phyloP scores from a whole-genome alignment of 2,797 vertebrate genomes.

The Atherinosoma microstoma region DNA sequence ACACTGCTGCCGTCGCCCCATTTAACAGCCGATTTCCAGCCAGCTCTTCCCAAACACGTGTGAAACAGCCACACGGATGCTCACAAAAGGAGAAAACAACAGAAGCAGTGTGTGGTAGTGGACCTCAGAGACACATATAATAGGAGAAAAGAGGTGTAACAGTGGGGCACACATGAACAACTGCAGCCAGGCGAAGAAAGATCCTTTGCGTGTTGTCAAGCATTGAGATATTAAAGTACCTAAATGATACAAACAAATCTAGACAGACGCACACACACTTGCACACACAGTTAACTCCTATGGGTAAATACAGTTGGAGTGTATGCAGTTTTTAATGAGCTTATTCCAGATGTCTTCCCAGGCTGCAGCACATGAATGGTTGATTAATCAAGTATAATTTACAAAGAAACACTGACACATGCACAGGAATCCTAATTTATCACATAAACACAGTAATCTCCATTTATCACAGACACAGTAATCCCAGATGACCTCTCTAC shows the following conservation, averaged over 20 bases:
- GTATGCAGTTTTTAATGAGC: conserved; percentile 78
- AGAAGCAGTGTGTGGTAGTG: conserved; percentile 39
- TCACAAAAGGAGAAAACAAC: conserved; percentile 29
- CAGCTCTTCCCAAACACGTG: conserved; percentile 68
- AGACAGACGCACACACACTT: conserved; percentile 3
- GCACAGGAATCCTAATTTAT: conserved; percentile 59
- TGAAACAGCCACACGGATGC: conserved; percentile 25
- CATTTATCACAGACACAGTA: conserved; percentile 53
- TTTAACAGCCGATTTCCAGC: conserved; percentile 80
- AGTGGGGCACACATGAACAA: conserved; percentile 32
- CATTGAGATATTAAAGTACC: conserved; percentile 36
- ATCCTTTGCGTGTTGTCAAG: conserved; percentile 39
- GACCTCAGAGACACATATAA: conserved; percentile 40
- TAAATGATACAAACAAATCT: conserved; percentile 35
- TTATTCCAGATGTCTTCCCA: conserved; percentile 74
- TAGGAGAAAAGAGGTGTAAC: conserved; percentile 30
- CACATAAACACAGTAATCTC: conserved; percentile 53
- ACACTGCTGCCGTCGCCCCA: conserved; percentile 74
- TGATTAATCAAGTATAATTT: conserved; percentile 77
- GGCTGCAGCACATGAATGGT: conserved; percentile 63
- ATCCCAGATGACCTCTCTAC: conserved; percentile 45
- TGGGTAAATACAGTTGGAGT: conserved; percentile 61
- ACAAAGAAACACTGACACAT: conserved; percentile 55
- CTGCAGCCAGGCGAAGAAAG: conserved; percentile 12
- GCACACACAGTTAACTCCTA: conserved; percentile 46